Evolutionary conservation across 2,888 invertebrate species (phyloP).

Genomic region (Mellilla xanthometata): DNA sequence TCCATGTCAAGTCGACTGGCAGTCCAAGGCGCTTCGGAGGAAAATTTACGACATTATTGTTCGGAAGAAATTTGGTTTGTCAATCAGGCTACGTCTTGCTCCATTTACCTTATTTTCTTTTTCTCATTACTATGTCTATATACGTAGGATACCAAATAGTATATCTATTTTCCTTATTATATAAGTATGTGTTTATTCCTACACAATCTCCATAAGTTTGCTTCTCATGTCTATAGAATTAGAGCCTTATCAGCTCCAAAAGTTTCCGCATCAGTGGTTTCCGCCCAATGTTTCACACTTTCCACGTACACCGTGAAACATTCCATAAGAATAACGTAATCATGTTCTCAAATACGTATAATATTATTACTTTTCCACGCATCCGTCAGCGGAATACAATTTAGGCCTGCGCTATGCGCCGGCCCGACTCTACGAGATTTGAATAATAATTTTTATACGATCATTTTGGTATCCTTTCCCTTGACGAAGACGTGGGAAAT

Average conservation of each 20-base stretch:
- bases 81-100: conserved; percentile 16
- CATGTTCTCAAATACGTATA: conserved; percentile 43
- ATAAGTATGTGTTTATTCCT: too few relatives aligned
- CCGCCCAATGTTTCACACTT: conserved; percentile 2
- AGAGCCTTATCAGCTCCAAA: background rate
- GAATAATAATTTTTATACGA: conserved; percentile 78
- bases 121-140: too few relatives aligned
- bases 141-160: too few relatives aligned
- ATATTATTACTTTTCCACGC: conserved; percentile 67
- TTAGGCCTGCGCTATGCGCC: conserved; percentile 71
- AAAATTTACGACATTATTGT: conserved; percentile 65
- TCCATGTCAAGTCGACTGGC: conserved; percentile 79
- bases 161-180: too few relatives aligned
- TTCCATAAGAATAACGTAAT: conserved; percentile 29
- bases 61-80: conserved; percentile 42
- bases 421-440: conserved; percentile 71
- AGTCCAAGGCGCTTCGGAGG: conserved; percentile 65
- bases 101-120: conserved; percentile 15
- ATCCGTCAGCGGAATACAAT: conserved; percentile 74
- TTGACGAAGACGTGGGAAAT: conserved; percentile 74
- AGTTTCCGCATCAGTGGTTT: conserved; percentile 6
- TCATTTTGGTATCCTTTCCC: conserved; percentile 78
- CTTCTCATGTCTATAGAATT: too few relatives aligned
- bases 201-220: too few relatives aligned
- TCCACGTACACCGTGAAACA: conserved; percentile 9